Evolutionary conservation across 2,888 invertebrate species (phyloP), one percentile per base, ranked within the genome.

Genomic region (Andrena marginata): DNA sequence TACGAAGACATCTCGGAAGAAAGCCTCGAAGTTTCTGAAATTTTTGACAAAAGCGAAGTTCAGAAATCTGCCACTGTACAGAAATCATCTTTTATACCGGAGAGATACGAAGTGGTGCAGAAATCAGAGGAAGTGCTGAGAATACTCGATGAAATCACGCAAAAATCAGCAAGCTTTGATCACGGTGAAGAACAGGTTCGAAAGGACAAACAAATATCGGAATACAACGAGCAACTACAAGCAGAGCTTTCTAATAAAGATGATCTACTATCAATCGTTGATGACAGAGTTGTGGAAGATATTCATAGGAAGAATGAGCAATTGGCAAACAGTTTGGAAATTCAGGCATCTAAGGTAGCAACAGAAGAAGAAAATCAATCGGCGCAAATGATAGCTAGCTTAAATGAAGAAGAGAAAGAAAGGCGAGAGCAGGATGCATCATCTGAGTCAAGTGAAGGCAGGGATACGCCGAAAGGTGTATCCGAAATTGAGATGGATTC

Each of bases 1-100:
- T 94, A 93, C 69, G 94, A 94, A 73, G 94, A 94, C 71, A 94
- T 94, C 54, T 94, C 94, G 0, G 94, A 94, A 62, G 94, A 94
- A 64, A 93, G 93, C 65, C 86, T 93, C 5, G 94, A 94, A 80
- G 92, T 94, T 1, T 93, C 93, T 0, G 93, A 93, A 82, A 94
- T 94, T 68, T 89, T 93, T 26, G 93, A 93, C 63, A 89, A 85
- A 82, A 90, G 91, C 3, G 90, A 91, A 51, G 83, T 86, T 0
- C 85, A 90, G 5, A 88, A 81, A 64, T 77, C 86, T 7, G 51
- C 70, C 31, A 76, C 82, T 42, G 71, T 80, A 8, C 87, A 89
- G 26, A 92, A 91, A 65, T 85, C 82, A 6, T 76, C 70, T 0
- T 87, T 72, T 48, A 79, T 92, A n/a, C 87, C 91, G 0, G 92